A percentile compares a stretch with the other conserved stretches of the same genome.
Evolutionary conservation across 1,140 invertebrate genomes (phyloP).

Genomic region (Matsumurasca onukii): DNA sequence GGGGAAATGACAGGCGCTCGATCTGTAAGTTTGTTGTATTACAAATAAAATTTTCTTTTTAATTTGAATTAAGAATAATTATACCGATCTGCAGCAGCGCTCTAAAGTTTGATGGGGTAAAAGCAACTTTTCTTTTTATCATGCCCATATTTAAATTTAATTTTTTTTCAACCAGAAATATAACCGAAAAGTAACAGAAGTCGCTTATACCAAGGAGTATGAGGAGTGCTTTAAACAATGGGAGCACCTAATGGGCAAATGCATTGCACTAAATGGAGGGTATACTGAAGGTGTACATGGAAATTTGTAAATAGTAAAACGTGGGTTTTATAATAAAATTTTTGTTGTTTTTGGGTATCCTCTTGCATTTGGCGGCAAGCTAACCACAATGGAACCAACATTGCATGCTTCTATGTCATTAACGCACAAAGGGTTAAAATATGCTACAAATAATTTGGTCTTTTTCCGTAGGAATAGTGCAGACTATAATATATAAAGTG

Average conservation of each 20-base stretch:
- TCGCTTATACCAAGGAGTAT: not conserved
- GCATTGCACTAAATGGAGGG: too few relatives aligned
- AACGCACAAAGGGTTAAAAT: too few relatives aligned
- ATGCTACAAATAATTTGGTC: too few relatives aligned
- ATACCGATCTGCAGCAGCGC: not conserved
- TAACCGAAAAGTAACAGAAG: not conserved
- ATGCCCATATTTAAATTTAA: constrained; percentile 17
- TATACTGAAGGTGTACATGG: too few relatives aligned
- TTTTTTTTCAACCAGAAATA: constrained; percentile 2
- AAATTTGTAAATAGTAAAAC: too few relatives aligned
- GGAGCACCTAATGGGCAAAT: not conserved
- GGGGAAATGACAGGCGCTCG: constrained; percentile 72
- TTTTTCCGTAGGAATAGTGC: too few relatives aligned
- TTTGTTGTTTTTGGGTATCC: not conserved
- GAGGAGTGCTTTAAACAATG: too few relatives aligned
- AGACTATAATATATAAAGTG: too few relatives aligned
- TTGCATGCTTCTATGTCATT: not conserved
- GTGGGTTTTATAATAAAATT: not conserved
- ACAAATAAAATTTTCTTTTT: constrained; percentile 19
- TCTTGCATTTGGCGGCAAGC: not conserved
- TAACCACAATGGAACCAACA: not conserved
- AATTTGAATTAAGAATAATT: too few relatives aligned
- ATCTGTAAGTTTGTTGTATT: constrained; percentile 61
- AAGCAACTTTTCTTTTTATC: constrained; percentile 8
- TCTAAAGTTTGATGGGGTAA: not conserved